A percentile compares a stretch with the other conserved stretches of the same genome.
phyloP scores from a whole-genome alignment of 2,797 vertebrate species.

The Pseudotriccus pelzelni region DNA sequence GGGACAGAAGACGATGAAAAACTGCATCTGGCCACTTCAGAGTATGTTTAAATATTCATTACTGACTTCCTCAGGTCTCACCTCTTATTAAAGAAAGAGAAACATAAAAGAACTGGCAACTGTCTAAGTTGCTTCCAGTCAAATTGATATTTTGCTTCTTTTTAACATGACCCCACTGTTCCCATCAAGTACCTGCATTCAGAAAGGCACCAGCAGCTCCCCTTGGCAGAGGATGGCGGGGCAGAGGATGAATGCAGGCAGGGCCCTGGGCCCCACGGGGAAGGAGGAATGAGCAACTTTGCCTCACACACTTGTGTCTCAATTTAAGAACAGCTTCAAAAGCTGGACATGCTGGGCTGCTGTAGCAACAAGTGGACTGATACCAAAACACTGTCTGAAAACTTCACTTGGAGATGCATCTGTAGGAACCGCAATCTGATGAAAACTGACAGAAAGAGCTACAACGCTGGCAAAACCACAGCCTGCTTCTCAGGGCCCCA shows the following conservation, averaged over 20 bases:
- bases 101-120: conserved; percentile 49
- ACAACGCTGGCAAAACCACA: neutral
- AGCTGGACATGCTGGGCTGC: neutral
- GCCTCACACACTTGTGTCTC: neutral
- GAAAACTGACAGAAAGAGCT: neutral
- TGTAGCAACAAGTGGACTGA: conserved; percentile 17
- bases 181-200: neutral
- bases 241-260: neutral
- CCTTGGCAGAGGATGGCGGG: neutral
- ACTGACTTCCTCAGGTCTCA: conserved; percentile 39
- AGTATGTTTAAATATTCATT: conserved; percentile 58
- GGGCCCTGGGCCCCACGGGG: neutral
- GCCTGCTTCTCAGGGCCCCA: neutral
- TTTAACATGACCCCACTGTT: neutral
- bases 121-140: conserved; percentile 9
- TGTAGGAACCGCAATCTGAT: neutral
- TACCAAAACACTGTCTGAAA: conserved; percentile 3
- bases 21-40: conserved; percentile 55
- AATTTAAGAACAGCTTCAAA: neutral
- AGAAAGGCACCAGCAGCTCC: conserved; percentile 1
- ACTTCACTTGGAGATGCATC: neutral
- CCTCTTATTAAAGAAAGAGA: conserved; percentile 43
- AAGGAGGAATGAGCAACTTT: neutral
- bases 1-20: conserved; percentile 46
- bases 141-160: conserved; percentile 22